These are phyloP conservation scores for Psilopogon haemacephalus DNA, from an alignment of 2,113 vertebrate species.

Conservation along the genomic window DNA sequence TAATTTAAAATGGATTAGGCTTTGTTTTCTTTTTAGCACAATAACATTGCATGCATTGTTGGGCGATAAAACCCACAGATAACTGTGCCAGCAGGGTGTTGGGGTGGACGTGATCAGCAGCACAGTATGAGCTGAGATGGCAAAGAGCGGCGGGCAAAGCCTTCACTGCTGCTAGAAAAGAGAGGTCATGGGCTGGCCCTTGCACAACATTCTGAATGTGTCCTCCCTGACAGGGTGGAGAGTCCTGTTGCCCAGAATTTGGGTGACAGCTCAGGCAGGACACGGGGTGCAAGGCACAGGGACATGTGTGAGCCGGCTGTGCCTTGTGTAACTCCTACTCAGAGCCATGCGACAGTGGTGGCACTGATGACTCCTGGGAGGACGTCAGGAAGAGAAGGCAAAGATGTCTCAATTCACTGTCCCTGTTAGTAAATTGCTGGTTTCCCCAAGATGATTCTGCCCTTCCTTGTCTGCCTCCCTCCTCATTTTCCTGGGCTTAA, in stretches of 20 bases:
- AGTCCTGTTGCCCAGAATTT: not conserved
- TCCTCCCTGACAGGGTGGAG: not conserved
- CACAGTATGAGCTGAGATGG: not conserved
- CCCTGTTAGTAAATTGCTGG: not conserved
- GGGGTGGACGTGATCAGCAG: slow-evolving; percentile 31
- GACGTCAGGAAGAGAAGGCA: not conserved
- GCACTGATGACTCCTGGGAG: not conserved
- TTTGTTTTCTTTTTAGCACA: slow-evolving; percentile 64
- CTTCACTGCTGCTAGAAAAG: not conserved
- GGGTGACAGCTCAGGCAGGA: not conserved
- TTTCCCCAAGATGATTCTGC: not conserved
- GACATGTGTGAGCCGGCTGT: not conserved
- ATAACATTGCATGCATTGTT: slow-evolving; percentile 67
- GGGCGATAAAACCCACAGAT: slow-evolving; percentile 58
- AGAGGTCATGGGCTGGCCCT: not conserved
- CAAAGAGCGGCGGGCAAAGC: rapidly evolving
- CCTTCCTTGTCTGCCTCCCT: not conserved
- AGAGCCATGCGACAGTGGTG: not conserved
- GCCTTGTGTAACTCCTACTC: not conserved
- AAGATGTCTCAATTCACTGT: not conserved
- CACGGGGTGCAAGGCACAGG: rapidly evolving
- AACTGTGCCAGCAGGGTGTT: slow-evolving; percentile 1
- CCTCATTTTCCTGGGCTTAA: not conserved
- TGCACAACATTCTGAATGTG: not conserved
- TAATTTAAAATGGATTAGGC: slow-evolving; percentile 70